Conservation (phyloP, 1,140 invertebrate species). For the Dendrolimus punctatus region DNA sequence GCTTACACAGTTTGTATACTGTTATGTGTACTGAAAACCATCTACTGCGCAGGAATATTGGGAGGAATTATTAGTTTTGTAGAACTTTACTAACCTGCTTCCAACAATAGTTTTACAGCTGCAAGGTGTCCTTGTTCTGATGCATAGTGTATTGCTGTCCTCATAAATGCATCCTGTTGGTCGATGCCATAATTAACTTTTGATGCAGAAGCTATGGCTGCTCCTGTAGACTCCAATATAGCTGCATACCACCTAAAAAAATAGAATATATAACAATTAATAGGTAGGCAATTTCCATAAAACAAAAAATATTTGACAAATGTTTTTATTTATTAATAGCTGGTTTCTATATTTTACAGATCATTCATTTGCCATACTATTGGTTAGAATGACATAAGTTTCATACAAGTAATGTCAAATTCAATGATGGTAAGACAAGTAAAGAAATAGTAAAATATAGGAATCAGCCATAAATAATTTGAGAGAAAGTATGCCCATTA, state of each 20-base stretch:
- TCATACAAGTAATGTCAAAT: too few species aligned
- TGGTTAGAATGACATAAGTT: too few species aligned
- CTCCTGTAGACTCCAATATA: slow-evolving; percentile 55
- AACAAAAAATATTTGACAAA: slow-evolving; percentile 3
- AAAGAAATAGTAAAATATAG: too few species aligned
- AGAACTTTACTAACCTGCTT: slow-evolving; percentile 36
- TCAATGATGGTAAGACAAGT: too few species aligned
- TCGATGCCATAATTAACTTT: slow-evolving; percentile 46
- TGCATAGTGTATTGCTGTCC: slow-evolving; percentile 61
- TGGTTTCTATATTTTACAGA: too few species aligned
- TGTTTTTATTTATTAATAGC: too few species aligned
- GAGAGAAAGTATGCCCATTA: too few species aligned
- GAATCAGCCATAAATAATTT: too few species aligned
- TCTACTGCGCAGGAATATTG: background rate
- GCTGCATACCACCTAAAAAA: slow-evolving; percentile 59
- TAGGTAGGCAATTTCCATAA: background rate
- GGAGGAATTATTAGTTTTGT: background rate
- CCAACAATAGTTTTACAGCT: slow-evolving; percentile 43
- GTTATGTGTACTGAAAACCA: background rate
- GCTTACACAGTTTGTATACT: too few species aligned
- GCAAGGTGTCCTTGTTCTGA: slow-evolving; percentile 45
- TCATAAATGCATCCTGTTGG: slow-evolving; percentile 61
- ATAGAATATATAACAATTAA: background rate
- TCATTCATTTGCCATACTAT: too few species aligned
- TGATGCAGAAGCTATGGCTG: slow-evolving; percentile 50